Conservation (phyloP, 2,888 invertebrate species). For the Drosophila basisetae region DNA sequence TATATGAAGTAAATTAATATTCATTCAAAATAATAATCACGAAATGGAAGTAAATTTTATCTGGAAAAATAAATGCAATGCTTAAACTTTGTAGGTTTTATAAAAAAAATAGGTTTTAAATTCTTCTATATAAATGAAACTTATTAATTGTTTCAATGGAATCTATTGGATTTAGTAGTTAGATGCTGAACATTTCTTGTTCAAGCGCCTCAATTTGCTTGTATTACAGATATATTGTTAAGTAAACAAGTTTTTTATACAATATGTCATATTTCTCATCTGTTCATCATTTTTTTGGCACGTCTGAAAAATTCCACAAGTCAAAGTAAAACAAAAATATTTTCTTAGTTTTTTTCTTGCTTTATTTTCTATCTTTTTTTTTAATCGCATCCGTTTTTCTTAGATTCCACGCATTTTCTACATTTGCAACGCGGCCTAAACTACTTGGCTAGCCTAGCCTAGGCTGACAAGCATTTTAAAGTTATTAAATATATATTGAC, state of each 20-base stretch:
- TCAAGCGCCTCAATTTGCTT: too few relatives aligned
- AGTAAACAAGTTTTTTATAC: too few relatives aligned
- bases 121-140: too few relatives aligned
- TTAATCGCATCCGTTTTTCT: constrained; percentile 19
- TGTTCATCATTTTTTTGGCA: not conserved
- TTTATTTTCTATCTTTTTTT: constrained; percentile 54
- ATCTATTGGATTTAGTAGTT: too few relatives aligned
- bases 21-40: not conserved
- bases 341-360: constrained; percentile 31
- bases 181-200: too few relatives aligned
- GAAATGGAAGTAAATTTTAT: too few relatives aligned
- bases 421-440: constrained; percentile 28
- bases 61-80: too few relatives aligned
- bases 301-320: not conserved
- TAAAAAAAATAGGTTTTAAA: too few relatives aligned
- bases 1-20: not conserved
- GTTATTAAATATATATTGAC: constrained; percentile 19
- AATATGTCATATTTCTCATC: too few relatives aligned
- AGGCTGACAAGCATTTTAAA: constrained; percentile 26
- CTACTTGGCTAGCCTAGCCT: constrained; percentile 23
- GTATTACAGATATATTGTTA: too few relatives aligned
- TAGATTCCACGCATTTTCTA: constrained; percentile 43
- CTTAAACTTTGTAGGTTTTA: too few relatives aligned
- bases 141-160: too few relatives aligned
- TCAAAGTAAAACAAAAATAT: constrained; percentile 7